Percentiles rank a stretch among this genome's conserved stretches.
phyloP scores from a whole-genome alignment of 2,888 invertebrate genomes.

The Ptychoptera contaminata region DNA sequence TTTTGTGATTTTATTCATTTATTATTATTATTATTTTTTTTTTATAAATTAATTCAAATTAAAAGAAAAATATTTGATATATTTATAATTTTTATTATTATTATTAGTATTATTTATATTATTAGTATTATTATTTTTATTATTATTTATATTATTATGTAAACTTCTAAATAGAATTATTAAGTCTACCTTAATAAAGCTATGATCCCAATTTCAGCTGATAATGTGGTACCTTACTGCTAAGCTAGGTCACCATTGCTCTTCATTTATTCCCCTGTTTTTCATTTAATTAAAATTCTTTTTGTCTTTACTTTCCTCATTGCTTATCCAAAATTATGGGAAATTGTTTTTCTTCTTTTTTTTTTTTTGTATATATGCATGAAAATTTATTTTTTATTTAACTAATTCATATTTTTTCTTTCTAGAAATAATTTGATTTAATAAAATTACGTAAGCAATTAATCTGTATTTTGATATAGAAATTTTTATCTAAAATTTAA shows the following conservation, averaged over 20 bases:
- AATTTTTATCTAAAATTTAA: too few relatives aligned
- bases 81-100: conserved; percentile 9
- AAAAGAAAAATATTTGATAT: conserved; percentile 7
- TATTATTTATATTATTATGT: too few relatives aligned
- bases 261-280: conserved; percentile 13
- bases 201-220: conserved; percentile 45
- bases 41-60: conserved; percentile 7
- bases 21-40: conserved; percentile 8
- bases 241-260: conserved; percentile 33
- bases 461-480: too few relatives aligned
- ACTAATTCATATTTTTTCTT: too few relatives aligned
- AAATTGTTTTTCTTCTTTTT: background rate
- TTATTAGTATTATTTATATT: too few relatives aligned
- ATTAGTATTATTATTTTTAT: too few relatives aligned
- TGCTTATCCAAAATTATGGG: background rate
- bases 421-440: too few relatives aligned
- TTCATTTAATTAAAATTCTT: too few relatives aligned
- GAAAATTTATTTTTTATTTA: too few relatives aligned
- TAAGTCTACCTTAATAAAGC: conserved; percentile 39
- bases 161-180: too few relatives aligned
- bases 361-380: too few relatives aligned
- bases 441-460: too few relatives aligned
- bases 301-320: background rate
- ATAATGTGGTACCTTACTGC: conserved; percentile 35
- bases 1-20: conserved; percentile 10